Percentiles rank a stretch among this genome's conserved stretches.
Evolutionary conservation across 2,113 vertebrate species (phyloP).

Genomic region (Ceyx margarethae): DNA sequence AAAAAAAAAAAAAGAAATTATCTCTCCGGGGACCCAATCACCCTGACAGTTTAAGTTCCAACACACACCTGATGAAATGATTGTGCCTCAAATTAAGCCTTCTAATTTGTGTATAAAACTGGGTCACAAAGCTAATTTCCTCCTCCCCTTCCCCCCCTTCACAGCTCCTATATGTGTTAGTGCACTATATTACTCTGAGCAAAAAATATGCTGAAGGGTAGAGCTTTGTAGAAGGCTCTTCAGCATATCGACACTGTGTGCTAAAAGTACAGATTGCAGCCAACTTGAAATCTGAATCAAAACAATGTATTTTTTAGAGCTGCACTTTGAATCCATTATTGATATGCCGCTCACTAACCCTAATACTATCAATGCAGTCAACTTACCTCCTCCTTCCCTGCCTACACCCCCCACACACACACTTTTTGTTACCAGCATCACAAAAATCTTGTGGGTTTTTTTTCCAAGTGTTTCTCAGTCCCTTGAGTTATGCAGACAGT

Average conservation of each 20-base stretch:
- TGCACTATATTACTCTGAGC: background rate
- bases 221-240: background rate
- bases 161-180: background rate
- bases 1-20: background rate
- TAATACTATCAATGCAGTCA: background rate
- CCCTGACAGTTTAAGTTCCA: constrained; percentile 7
- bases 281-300: background rate
- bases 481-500: background rate
- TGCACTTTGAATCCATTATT: background rate
- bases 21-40: background rate
- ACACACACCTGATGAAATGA: constrained; percentile 32
- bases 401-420: no score
- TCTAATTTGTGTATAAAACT: constrained; percentile 44
- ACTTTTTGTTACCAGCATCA: background rate
- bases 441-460: background rate
- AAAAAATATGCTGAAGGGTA: background rate
- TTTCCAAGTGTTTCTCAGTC: background rate
- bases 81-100: constrained; percentile 25
- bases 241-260: background rate
- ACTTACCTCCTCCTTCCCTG: background rate
- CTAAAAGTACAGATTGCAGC: background rate
- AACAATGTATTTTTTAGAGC: background rate
- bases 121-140: constrained; percentile 3
- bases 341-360: background rate
- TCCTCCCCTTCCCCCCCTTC: background rate